Percentiles rank a stretch among this genome's conserved stretches.
Conservation (phyloP, 2,888 invertebrate species). For the Megalurothrips usitatus region DNA sequence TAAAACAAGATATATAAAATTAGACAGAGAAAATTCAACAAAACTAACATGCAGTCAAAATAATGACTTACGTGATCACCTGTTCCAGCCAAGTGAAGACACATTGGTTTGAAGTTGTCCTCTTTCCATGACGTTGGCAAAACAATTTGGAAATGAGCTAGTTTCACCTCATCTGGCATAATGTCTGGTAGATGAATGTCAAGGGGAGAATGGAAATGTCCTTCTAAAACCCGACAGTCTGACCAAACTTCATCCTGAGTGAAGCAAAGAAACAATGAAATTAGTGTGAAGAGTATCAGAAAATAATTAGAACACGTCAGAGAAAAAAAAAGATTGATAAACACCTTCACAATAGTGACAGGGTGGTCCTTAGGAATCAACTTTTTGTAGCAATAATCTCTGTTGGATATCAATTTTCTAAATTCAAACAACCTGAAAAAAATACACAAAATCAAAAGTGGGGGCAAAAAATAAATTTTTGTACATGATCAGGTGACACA, state of each 20-base stretch:
- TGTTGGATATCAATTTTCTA: constrained; percentile 59
- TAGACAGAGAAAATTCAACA: constrained; percentile 31
- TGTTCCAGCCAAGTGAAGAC: constrained; percentile 93
- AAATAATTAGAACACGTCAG: constrained; percentile 28
- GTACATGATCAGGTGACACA: background rate
- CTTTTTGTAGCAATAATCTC: constrained; percentile 69
- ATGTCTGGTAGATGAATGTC: constrained; percentile 77
- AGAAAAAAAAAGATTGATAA: constrained; percentile 19
- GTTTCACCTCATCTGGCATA: constrained; percentile 75
- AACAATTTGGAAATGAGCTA: constrained; percentile 78
- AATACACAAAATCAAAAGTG: background rate
- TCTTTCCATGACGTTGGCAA: constrained; percentile 75
- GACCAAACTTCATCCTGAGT: constrained; percentile 66
- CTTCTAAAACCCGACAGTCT: constrained; percentile 74
- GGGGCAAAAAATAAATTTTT: background rate
- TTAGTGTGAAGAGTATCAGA: constrained; percentile 27
- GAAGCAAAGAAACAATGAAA: constrained; percentile 33
- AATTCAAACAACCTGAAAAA: background rate
- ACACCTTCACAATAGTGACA: constrained; percentile 79
- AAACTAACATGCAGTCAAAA: constrained; percentile 27
- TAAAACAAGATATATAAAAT: constrained; percentile 35
- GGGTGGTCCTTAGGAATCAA: constrained; percentile 79
- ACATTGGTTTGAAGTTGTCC: constrained; percentile 69
- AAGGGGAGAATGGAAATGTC: constrained; percentile 82
- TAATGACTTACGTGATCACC: constrained; percentile 84